Evolutionary conservation across 2,797 vertebrate species (phyloP), one percentile per base, ranked within the genome.

Genomic region (Acanthurus lineatus): DNA sequence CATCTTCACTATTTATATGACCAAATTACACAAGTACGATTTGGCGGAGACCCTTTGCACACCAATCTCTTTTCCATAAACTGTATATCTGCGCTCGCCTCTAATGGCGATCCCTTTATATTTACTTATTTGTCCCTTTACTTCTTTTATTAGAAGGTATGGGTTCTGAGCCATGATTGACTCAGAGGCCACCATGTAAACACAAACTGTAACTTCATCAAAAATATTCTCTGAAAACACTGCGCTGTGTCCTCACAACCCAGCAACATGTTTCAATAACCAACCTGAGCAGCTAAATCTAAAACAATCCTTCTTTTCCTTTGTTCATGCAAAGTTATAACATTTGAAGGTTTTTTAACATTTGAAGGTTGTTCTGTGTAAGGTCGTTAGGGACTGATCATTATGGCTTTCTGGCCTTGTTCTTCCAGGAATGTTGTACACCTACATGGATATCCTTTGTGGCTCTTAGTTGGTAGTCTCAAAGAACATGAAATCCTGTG

Each of bases 401-500:
- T 64, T 82, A 66, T 89, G 87, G 87, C 88, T 87, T 86, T 56
- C 25, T 77, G 73, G 69, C 82, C 78, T 86, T 77, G 53, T 83
- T 84, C 82, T 45, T 87, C 81, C 84, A 77, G 76, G 67, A 89
- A 84, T 82, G 73, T 83, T 42, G 35, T 51, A 32, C 28, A 44
- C 28, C 54, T 35, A 69, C 38, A 52, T 28, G 4, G 68, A 66
- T 66, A 52, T 81, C 77, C 70, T 9, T 53, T 44, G 62, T 73
- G 73, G 77, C 77, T 82, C 67, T 87, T 92, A 95, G 90, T 94
- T 94, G 1, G 88, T 74, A 0, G 62, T 56, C 86, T 96, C 96
- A 83, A 96, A 96, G 85, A 93, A 96, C 96, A 96, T 96, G 86
- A 96, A 96, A 87, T 96, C 96, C 96, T 96, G 89, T 47, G 54